These are phyloP conservation scores for Sinocyclocheilus rhinocerous DNA, from an alignment of 2,113 vertebrate species.

Conservation along the genomic window DNA sequence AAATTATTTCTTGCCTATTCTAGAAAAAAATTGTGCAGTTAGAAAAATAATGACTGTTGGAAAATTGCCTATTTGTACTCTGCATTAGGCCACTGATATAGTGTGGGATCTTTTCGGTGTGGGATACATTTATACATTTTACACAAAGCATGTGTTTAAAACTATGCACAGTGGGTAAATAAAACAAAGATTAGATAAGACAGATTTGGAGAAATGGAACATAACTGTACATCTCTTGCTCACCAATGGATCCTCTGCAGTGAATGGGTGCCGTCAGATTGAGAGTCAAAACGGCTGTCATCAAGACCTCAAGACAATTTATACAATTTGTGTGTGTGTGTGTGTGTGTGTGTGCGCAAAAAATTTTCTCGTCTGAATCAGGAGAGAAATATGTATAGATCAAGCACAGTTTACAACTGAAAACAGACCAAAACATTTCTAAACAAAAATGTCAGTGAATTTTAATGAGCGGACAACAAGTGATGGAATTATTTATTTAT, in stretches of 20 bases:
- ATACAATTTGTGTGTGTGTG: too few species aligned
- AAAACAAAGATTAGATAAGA: not conserved
- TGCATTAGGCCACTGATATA: slow-evolving; percentile 35
- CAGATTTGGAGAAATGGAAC: too few species aligned
- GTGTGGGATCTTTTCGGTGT: slow-evolving; percentile 27
- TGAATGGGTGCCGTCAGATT: not conserved
- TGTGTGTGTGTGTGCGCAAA: too few species aligned
- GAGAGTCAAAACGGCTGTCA: not conserved
- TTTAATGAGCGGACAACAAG: too few species aligned
- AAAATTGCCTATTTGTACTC: slow-evolving; percentile 55
- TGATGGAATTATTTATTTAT: too few species aligned
- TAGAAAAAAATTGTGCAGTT: slow-evolving; percentile 39
- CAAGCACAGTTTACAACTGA: too few species aligned
- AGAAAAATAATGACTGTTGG: slow-evolving; percentile 49
- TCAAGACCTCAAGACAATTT: too few species aligned
- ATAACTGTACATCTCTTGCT: not conserved
- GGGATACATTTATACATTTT: slow-evolving; percentile 1
- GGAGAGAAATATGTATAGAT: too few species aligned
- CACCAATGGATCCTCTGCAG: not conserved
- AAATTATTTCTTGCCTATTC: slow-evolving; percentile 49
- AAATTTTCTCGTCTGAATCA: too few species aligned
- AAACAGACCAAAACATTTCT: too few species aligned
- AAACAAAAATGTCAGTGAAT: too few species aligned
- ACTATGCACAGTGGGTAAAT: not conserved
- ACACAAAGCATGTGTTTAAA: not conserved